Conservation (phyloP, 2,888 invertebrate genomes). For the Hirudinaria manillensis region DNA sequence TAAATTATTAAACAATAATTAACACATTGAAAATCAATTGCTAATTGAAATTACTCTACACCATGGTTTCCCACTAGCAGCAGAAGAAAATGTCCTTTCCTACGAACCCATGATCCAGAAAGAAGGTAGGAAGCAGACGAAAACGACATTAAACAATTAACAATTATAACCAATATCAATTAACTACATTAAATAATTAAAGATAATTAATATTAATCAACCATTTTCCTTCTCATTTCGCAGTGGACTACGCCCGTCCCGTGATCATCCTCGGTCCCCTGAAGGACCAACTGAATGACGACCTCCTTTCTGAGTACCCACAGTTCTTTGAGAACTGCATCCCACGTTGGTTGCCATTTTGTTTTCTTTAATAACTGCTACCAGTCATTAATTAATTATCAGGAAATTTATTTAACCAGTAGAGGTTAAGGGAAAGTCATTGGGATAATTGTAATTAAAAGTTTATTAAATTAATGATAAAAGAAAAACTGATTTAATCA, state of each 20-base stretch:
- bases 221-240: background rate
- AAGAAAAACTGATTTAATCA: too few relatives aligned
- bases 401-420: too few relatives aligned
- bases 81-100: conserved; percentile 54
- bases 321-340: conserved; percentile 99
- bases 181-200: background rate
- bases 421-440: too few relatives aligned
- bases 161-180: background rate
- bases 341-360: conserved; percentile 70
- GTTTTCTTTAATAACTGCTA: background rate
- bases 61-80: background rate
- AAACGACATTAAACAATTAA: background rate
- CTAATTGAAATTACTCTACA: background rate
- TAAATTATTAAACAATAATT: too few relatives aligned
- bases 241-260: conserved; percentile 76
- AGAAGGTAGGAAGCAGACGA: conserved; percentile 50
- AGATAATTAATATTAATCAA: background rate
- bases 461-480: too few relatives aligned
- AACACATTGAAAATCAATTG: too few relatives aligned
- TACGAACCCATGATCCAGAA: conserved; percentile 95
- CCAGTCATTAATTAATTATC: too few relatives aligned
- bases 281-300: conserved; percentile 98
- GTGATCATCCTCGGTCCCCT: conserved; percentile 95
- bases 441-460: too few relatives aligned
- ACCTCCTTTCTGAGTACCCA: conserved; percentile 97